A percentile compares a stretch with the other conserved stretches of the same genome.
Evolutionary conservation across 2,888 invertebrate genomes (phyloP).

Genomic region (Morinoia aosen): DNA sequence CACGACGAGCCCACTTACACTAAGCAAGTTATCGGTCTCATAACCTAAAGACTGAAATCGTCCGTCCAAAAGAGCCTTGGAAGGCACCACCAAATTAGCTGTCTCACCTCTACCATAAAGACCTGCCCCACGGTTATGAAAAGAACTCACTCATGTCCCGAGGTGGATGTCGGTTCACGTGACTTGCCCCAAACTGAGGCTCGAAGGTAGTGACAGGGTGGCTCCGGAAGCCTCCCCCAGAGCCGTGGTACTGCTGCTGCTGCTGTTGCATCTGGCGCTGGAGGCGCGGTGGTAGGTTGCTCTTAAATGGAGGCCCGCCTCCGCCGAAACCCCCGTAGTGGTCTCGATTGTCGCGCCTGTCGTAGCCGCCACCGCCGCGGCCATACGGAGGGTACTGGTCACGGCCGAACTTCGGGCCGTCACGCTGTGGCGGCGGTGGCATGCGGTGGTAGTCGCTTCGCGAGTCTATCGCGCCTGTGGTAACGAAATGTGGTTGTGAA

Average conservation of each 20-base stretch:
- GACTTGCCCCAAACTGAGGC: slow-evolving; percentile 40
- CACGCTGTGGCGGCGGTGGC: slow-evolving; percentile 14
- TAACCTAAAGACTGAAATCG: too few species aligned
- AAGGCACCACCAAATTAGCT: too few species aligned
- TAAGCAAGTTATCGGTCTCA: too few species aligned
- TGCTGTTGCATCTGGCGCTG: slow-evolving; percentile 29
- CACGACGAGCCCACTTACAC: too few species aligned
- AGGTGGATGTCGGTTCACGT: background rate
- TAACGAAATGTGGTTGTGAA: background rate
- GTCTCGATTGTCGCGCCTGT: background rate
- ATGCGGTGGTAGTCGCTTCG: slow-evolving; percentile 35
- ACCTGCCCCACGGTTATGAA: background rate
- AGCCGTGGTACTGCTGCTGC: slow-evolving; percentile 23
- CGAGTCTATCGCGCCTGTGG: slow-evolving; percentile 43
- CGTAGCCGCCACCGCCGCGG: background rate
- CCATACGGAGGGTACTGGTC: background rate
- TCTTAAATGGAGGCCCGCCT: slow-evolving; percentile 26
- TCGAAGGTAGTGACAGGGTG: slow-evolving; percentile 8
- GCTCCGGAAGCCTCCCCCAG: background rate
- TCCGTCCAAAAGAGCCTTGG: too few species aligned
- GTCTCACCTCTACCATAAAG: too few species aligned
- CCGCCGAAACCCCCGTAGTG: background rate
- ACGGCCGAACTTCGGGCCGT: slow-evolving; percentile 7
- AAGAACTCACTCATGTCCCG: background rate
- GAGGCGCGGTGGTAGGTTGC: slow-evolving; percentile 43